Conservation (phyloP, 2,888 invertebrate species). For the Rugalucina vietnamica region DNA sequence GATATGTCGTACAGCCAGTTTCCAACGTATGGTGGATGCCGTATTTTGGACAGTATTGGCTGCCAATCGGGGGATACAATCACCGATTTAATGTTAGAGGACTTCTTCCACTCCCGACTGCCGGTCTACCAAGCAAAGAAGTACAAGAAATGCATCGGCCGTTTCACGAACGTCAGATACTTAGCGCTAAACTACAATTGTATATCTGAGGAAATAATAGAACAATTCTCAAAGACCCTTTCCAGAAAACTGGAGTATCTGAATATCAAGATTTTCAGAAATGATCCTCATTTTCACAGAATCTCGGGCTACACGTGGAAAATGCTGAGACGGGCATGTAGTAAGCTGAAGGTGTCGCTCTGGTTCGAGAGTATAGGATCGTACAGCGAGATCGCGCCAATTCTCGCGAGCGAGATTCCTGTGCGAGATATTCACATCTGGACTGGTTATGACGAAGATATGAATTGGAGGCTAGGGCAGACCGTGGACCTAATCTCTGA, state of each 20-base stretch:
- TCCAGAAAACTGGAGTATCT: conserved; percentile 67
- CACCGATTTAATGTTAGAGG: conserved; percentile 71
- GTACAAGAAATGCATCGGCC: conserved; percentile 63
- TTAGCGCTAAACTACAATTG: conserved; percentile 76
- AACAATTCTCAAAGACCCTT: conserved; percentile 65
- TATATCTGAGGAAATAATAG: conserved; percentile 71
- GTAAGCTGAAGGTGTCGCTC: conserved; percentile 68
- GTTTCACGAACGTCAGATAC: conserved; percentile 70
- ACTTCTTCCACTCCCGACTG: conserved; percentile 74
- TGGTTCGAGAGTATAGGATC: conserved; percentile 75
- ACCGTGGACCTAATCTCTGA: conserved; percentile 68
- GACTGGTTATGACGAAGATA: conserved; percentile 76
- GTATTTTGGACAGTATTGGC: conserved; percentile 72
- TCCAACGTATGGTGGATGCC: conserved; percentile 64
- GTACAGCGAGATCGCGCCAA: conserved; percentile 64
- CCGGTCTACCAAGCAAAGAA: conserved; percentile 65
- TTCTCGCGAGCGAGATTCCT: conserved; percentile 72
- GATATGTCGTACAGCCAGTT: conserved; percentile 72
- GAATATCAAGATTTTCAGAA: conserved; percentile 71
- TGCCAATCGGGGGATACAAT: conserved; percentile 65
- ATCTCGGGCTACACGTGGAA: conserved; percentile 70
- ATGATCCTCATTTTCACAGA: conserved; percentile 76
- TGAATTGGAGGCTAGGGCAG: conserved; percentile 69
- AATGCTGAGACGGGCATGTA: conserved; percentile 64
- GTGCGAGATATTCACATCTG: conserved; percentile 75